Evolutionary conservation across 2,113 vertebrate genomes (phyloP), one percentile per base, ranked within the genome.

Genomic region (Malurus elegans): DNA sequence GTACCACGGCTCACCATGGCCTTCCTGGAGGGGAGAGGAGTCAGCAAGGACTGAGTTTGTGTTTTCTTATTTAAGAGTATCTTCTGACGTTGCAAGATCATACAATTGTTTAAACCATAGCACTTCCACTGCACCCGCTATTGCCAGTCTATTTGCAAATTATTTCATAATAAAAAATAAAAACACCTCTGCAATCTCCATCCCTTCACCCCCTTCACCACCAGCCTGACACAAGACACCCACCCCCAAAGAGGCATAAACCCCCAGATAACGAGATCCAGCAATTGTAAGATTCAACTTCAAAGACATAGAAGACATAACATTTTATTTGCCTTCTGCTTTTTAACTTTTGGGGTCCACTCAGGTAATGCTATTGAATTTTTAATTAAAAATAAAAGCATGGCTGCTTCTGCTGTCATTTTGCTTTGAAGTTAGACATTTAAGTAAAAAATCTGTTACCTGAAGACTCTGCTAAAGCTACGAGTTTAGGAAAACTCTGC

Each of bases 301-400:
- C 93, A 95, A 96, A 93, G 86, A 66, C 66, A 53, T 60, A 61
- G 54, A 56, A 92, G 54, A 94, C 51, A 50, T 92, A 94, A 83
- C 23, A 48, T 97, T 94, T 93, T 93, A 96, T 97, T 93, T 96
- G 85, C 88, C 88, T 88, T 88, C 82, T 88, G 84, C 92, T 83
- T 96, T 94, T 95, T 88, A 93, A 95, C 72, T 91, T 93, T 80
- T 91, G 44, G 64, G 79, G 72, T 93, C 54, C 88, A 80, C 56
- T 80, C 56, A 66, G 74, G 79, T 93, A 90, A 88, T 60, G 60
- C 75, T 93, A 95, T 95, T 82, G 78, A 71, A 90, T 88, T 95
- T 96, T 92, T 93, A 96, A 96, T 96, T 96, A 90, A 96, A 96
- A 96, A 94, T 93, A 93, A 96, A 95, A 93, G 92, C 72, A 73